Conservation (phyloP, 1,140 invertebrate species). For the Parapsyche elsis region DNA sequence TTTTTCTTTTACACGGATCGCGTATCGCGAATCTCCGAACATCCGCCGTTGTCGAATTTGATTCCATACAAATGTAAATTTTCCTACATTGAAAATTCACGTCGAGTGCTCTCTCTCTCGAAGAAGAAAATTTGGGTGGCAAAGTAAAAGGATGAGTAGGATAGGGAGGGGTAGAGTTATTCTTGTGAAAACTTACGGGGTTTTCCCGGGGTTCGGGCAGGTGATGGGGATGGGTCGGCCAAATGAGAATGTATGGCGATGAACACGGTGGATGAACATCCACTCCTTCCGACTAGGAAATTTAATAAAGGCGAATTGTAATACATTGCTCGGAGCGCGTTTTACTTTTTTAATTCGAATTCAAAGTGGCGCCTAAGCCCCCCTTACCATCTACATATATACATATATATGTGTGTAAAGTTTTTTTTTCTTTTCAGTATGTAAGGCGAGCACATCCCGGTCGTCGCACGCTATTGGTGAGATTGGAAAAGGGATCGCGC, state of each 20-base stretch:
- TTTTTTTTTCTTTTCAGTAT: conserved; percentile 56
- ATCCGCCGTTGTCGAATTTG: conserved; percentile 38
- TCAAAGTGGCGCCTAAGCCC: neutral
- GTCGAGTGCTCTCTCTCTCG: neutral
- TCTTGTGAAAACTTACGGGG: neutral
- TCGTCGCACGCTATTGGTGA: conserved; percentile 62
- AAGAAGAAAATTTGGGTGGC: conserved; percentile 19
- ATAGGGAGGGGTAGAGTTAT: neutral
- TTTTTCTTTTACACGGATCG: no score
- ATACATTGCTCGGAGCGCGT: conserved; percentile 17
- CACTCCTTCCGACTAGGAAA: conserved; percentile 26
- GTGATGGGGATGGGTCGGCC: neutral
- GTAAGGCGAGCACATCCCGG: conserved; percentile 64
- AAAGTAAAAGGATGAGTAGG: neutral
- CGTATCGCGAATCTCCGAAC: conserved; percentile 4
- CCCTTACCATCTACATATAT: no score
- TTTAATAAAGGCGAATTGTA: conserved; percentile 44
- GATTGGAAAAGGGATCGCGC: conserved; percentile 84
- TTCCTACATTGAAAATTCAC: conserved; percentile 46
- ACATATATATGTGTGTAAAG: neutral
- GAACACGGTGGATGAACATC: conserved; percentile 33
- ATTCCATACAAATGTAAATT: conserved; percentile 46
- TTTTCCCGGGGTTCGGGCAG: neutral
- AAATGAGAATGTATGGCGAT: conserved; percentile 45
- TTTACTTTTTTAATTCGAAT: conserved; percentile 33